These are phyloP conservation scores for Clytia hemisphaerica DNA, from an alignment of 30 jellyfish, hydroid and myxozoan genomes.

Conservation along the genomic window DNA sequence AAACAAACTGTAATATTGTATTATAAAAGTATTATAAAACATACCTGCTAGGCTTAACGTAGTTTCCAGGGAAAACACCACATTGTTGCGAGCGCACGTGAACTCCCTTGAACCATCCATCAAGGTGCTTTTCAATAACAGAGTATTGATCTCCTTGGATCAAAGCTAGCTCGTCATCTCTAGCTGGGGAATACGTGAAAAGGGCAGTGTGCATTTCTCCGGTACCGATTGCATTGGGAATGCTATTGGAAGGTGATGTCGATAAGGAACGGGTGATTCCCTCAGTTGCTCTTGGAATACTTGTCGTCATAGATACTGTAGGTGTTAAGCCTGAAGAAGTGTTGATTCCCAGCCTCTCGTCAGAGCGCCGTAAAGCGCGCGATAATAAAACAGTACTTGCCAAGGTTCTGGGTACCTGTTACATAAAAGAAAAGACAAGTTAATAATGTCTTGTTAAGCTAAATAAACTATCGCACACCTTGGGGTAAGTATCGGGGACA, in stretches of 20 bases:
- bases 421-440: no score
- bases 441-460: no score
- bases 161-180: conserved; percentile 62
- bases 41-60: conserved; percentile 59
- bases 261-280: conserved; percentile 5
- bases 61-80: conserved; percentile 74
- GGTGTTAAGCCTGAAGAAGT: background rate
- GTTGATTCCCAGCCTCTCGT: no score
- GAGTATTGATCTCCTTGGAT: conserved; percentile 57
- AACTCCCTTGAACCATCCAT: conserved; percentile 79
- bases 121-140: conserved; percentile 47
- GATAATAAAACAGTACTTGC: conserved; percentile 2
- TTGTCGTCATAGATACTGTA: conserved; percentile 4
- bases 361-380: conserved; percentile 5
- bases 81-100: conserved; percentile 39
- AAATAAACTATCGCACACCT: no score
- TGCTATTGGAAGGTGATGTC: background rate
- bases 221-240: background rate
- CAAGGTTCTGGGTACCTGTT: no score
- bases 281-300: background rate
- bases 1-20: background rate
- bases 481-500: no score
- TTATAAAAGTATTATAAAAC: no score
- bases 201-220: conserved; percentile 28
- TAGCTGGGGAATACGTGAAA: conserved; percentile 36